Evolutionary conservation across 2,888 invertebrate genomes (phyloP).

Genomic region (Volucella inanis): DNA sequence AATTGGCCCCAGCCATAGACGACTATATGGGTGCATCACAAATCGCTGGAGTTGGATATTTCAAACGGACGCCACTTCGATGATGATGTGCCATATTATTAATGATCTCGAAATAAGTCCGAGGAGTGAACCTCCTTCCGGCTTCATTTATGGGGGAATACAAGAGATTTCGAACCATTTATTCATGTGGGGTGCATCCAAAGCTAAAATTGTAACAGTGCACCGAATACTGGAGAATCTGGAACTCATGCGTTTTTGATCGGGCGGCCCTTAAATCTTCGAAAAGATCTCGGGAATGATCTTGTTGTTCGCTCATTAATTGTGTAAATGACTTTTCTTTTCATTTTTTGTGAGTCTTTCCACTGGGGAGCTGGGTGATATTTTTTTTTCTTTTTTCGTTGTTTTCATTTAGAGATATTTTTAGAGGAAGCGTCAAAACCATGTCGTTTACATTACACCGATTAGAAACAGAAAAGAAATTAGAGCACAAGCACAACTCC

Average conservation of each 20-base stretch:
- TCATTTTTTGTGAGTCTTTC: not conserved
- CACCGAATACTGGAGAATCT: not conserved
- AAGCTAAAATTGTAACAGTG: conserved; percentile 30
- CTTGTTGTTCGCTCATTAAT: conserved; percentile 55
- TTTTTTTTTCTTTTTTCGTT: not conserved
- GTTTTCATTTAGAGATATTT: conserved; percentile 42
- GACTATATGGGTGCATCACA: conserved; percentile 11
- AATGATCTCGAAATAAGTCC: conserved; percentile 69
- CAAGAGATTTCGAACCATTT: not conserved
- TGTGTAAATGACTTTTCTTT: conserved; percentile 45
- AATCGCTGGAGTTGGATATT: conserved; percentile 63
- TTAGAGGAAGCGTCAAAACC: conserved; percentile 48
- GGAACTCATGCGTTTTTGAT: conserved; percentile 55
- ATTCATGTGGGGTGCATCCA: conserved; percentile 65
- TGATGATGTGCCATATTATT: conserved; percentile 73
- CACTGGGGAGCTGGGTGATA: conserved; percentile 11
- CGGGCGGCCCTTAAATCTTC: conserved; percentile 41
- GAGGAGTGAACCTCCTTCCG: conserved; percentile 24
- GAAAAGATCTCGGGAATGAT: conserved; percentile 48
- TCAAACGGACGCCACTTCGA: conserved; percentile 59
- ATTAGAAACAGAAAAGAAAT: conserved; percentile 19
- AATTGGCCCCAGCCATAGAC: conserved; percentile 27
- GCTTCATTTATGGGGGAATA: not conserved
- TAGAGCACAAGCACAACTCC: not conserved
- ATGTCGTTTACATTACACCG: conserved; percentile 39